A percentile compares a stretch with the other conserved stretches of the same genome.
Conservation (phyloP, 2,888 invertebrate genomes). For the Hypolimnas misippus region DNA sequence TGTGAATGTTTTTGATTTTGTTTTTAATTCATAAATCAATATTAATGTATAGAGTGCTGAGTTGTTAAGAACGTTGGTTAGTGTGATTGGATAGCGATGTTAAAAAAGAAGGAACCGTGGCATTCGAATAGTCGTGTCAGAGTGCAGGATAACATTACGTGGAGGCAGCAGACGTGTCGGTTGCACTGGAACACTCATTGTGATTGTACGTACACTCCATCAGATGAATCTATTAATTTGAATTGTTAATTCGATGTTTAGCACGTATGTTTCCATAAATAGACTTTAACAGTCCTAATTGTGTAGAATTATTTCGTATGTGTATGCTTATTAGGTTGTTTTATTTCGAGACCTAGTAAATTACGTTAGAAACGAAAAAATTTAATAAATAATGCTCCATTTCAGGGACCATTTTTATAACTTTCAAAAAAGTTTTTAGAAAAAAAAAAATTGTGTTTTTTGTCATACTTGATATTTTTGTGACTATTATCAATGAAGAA, state of each 20-base stretch:
- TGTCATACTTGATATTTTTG: no score
- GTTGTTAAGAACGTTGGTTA: neutral
- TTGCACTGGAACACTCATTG: constrained; percentile 73
- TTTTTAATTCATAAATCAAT: neutral
- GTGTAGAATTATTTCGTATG: neutral
- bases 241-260: constrained; percentile 16
- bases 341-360: neutral
- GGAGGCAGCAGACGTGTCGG: constrained; percentile 68
- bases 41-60: neutral
- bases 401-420: no score
- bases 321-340: neutral
- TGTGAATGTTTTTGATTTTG: constrained; percentile 3
- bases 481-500: no score
- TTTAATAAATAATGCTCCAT: no score
- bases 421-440: no score
- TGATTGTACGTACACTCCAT: constrained; percentile 67
- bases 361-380: no score
- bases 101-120: constrained; percentile 79
- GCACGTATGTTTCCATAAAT: neutral
- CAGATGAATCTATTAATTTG: constrained; percentile 6
- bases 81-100: constrained; percentile 56
- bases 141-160: constrained; percentile 68
- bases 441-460: no score
- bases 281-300: neutral
- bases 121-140: constrained; percentile 70